Conservation (phyloP, 2,888 invertebrate species). For the Stenodema calcarata region DNA sequence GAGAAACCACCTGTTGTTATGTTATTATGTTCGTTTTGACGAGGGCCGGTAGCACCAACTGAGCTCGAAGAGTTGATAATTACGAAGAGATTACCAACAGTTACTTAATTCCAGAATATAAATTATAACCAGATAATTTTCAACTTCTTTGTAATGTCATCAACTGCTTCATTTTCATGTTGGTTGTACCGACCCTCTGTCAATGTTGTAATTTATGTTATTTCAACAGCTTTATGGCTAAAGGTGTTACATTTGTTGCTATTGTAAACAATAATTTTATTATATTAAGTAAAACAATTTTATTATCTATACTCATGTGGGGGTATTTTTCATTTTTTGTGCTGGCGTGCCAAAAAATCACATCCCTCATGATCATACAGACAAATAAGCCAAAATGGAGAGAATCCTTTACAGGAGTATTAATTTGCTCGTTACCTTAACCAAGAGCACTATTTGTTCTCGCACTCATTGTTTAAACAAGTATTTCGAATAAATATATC, state of each 20-base stretch:
- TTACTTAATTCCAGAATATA: too few species aligned
- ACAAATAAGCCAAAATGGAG: not conserved
- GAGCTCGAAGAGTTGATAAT: too few species aligned
- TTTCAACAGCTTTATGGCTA: not conserved
- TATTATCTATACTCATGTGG: not conserved
- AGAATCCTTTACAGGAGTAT: not conserved
- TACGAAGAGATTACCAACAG: too few species aligned
- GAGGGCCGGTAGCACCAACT: too few species aligned
- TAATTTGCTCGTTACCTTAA: not conserved
- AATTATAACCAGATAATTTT: too few species aligned
- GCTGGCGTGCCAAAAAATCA: not conserved
- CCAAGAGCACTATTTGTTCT: not conserved
- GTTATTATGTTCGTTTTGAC: too few species aligned
- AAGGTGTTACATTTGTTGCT: not conserved
- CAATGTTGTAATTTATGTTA: not conserved
- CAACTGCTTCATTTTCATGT: too few species aligned
- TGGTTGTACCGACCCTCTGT: too few species aligned
- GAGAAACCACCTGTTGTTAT: not conserved
- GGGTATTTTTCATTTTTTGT: not conserved
- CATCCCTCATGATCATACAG: not conserved
- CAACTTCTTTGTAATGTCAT: too few species aligned
- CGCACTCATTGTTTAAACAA: not conserved
- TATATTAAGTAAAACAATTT: not conserved
- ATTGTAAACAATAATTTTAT: not conserved
- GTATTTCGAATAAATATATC: not conserved